Conservation (phyloP, 2,113 vertebrate genomes). For the Platysternon megacephalum region DNA sequence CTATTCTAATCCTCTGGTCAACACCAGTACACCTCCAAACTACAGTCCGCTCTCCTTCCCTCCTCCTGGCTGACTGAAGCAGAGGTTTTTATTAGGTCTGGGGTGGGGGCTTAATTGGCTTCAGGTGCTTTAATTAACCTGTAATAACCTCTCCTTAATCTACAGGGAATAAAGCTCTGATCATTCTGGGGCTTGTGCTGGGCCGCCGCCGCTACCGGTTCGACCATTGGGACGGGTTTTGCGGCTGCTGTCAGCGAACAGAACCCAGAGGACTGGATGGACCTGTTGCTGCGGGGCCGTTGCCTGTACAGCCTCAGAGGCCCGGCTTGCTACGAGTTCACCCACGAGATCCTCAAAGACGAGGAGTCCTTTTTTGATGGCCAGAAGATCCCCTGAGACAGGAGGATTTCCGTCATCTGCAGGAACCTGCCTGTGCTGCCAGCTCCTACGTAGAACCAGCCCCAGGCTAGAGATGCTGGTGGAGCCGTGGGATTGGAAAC, state of each 20-base stretch:
- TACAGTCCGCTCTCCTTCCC: no score
- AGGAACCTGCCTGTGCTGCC: constrained; percentile 80
- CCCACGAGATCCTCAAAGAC: constrained; percentile 88
- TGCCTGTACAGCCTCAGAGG: constrained; percentile 90
- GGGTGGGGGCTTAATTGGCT: no score
- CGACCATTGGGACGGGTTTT: constrained; percentile 75
- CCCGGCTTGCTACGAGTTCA: constrained; percentile 85
- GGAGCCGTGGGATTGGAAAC: neutral
- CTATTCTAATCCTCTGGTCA: no score
- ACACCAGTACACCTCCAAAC: no score
- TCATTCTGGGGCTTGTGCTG: no score
- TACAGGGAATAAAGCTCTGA: no score
- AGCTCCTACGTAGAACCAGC: neutral
- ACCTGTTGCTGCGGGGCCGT: constrained; percentile 83
- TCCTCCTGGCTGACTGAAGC: no score
- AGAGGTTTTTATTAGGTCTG: no score
- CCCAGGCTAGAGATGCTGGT: neutral
- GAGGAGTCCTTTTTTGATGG: constrained; percentile 87
- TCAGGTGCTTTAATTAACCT: no score
- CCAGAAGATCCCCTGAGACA: constrained; percentile 78
- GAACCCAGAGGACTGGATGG: constrained; percentile 75
- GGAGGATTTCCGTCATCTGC: constrained; percentile 89
- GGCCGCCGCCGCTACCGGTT: no score
- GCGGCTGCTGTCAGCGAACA: constrained; percentile 85
- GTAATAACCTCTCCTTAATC: no score